Conservation (phyloP, 2,888 invertebrate genomes). For the Cordilura impudica region DNA sequence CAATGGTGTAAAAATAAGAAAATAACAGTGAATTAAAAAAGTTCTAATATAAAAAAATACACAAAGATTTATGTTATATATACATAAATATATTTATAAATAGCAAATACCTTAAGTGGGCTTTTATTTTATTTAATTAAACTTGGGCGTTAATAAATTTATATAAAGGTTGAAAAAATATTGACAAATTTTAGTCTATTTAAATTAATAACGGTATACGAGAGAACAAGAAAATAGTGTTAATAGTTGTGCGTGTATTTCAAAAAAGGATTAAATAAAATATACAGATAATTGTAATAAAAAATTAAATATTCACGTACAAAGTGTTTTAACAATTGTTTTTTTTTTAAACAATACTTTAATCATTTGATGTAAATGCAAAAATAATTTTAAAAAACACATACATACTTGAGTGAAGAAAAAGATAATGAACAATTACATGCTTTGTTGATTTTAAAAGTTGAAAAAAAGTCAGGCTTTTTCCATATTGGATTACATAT, state of each 20-base stretch:
- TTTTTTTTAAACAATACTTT: background rate
- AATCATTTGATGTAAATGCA: background rate
- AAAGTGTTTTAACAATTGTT: constrained; percentile 53
- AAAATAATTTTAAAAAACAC: background rate
- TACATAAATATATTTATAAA: constrained; percentile 28
- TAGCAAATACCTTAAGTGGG: constrained; percentile 43
- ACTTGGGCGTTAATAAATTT: constrained; percentile 39
- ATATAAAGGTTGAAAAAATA: constrained; percentile 34
- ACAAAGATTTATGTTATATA: constrained; percentile 1
- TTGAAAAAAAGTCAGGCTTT: constrained; percentile 8
- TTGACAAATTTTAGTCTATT: constrained; percentile 31
- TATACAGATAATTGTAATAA: background rate
- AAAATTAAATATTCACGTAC: constrained; percentile 34
- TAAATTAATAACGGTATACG: constrained; percentile 35
- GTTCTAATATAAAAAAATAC: background rate
- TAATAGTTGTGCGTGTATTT: constrained; percentile 55
- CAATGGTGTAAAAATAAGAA: background rate
- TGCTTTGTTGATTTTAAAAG: constrained; percentile 43
- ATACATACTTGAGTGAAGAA: constrained; percentile 6
- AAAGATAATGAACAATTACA: constrained; percentile 24
- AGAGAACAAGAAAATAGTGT: constrained; percentile 20
- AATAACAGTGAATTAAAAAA: constrained; percentile 33
- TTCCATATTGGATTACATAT: constrained; percentile 56
- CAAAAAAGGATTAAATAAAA: constrained; percentile 3
- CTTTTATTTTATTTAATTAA: background rate